Evolutionary conservation across 2,797 vertebrate genomes (phyloP), one percentile per base, ranked within the genome.

Genomic region (Sebastes vulpes): DNA sequence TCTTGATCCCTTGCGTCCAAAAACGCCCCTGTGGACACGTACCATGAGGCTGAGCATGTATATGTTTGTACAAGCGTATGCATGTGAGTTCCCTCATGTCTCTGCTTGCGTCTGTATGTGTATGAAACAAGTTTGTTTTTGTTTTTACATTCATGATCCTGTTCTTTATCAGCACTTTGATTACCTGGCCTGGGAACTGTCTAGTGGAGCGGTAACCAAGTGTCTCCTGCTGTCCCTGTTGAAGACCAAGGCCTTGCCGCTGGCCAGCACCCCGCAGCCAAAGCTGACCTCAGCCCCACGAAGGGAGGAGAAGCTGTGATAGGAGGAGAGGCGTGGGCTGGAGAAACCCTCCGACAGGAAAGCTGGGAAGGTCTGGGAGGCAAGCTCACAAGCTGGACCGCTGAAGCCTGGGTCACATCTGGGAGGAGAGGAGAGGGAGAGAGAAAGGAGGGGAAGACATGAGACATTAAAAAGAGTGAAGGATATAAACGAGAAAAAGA

Each of bases 321-420:
- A 99, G 72, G 98, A 99, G 25, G 99, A 99, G 79, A 99, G 98
- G 35, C 98, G 97, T 1, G 97, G 95, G 88, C 94, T 98, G 86
- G 96, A 93, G 73, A 99, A 99, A 69, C 98, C 98, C 92, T 99
- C 98, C 0, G 98, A 99, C 89, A 99, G 96, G 93, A 99, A 99
- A 54, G 98, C 94, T 0, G 98, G 98, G 67, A 98, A 99, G 2
- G 98, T 98, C 92, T 99, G 98, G 0, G 98, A 99, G 0, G 98
- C 97, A 20, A 97, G 97, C 86, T 99, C 98, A 77, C 99, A 99
- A 0, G 98, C 98, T 0, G 98, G 98, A 1, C 98, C 98, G 0
- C 98, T 99, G 91, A 99, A 99, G 2, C 99, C 98, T 0, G 98
- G 97, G 84, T 99, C 99, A 31, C 99, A 99, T 89, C 99, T 99